Evolutionary conservation across 1,140 invertebrate genomes (phyloP).

Genomic region (Schlechtendalia chinensis): DNA sequence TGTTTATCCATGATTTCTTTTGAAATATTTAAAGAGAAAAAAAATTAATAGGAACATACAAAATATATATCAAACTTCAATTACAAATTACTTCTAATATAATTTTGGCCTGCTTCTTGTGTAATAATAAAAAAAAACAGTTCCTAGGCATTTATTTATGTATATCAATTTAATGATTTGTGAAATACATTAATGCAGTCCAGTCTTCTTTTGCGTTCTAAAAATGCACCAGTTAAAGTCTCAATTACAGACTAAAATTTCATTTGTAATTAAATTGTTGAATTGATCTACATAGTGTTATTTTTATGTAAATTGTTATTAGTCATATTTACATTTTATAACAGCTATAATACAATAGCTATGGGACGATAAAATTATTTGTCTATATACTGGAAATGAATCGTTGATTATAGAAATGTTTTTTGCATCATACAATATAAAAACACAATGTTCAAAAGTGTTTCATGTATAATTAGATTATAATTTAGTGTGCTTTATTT

Average conservation of each 20-base stretch:
- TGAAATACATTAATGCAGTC: neutral
- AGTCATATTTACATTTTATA: neutral
- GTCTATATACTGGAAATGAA: neutral
- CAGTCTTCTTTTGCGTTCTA: neutral
- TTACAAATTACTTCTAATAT: neutral
- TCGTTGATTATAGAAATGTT: neutral
- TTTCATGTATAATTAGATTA: constrained; percentile 3
- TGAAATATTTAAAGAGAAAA: constrained; percentile 8
- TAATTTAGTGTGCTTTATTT: neutral
- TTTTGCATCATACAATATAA: neutral
- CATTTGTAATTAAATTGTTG: neutral
- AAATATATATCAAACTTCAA: neutral
- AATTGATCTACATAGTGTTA: neutral
- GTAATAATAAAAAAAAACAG: neutral
- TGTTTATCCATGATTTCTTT: neutral
- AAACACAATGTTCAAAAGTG: neutral
- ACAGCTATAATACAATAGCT: neutral
- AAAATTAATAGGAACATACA: neutral
- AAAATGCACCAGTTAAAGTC: neutral
- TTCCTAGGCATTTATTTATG: constrained; percentile 5
- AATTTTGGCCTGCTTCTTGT: neutral
- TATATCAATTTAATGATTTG: constrained; percentile 13
- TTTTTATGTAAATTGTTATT: constrained; percentile 22
- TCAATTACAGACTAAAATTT: neutral
- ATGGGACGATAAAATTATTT: neutral